Evolutionary conservation across 2,888 invertebrate genomes (phyloP).

Genomic region (Oegoconia quadripuncta): DNA sequence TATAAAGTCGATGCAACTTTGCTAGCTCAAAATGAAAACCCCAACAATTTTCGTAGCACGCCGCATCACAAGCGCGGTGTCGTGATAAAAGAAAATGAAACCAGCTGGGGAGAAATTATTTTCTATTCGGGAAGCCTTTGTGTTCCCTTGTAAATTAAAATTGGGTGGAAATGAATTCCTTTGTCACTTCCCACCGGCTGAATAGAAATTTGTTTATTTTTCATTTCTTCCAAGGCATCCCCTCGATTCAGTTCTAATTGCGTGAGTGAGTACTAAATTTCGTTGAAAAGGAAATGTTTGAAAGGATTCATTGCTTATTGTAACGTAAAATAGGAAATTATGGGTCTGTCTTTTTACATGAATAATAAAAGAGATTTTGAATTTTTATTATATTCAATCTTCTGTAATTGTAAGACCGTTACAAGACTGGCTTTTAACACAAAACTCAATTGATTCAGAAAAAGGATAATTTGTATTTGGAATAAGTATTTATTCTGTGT

Average conservation of each 20-base stretch:
- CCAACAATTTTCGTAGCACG: neutral
- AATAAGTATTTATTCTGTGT: no score
- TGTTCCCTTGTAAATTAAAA: conserved; percentile 37
- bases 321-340: no score
- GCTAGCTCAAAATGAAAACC: no score
- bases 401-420: no score
- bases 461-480: no score
- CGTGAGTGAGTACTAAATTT: neutral
- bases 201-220: conserved; percentile 14
- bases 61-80: neutral
- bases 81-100: conserved; percentile 24
- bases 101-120: conserved; percentile 27
- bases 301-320: no score
- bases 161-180: conserved; percentile 37
- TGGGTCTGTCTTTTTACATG: no score
- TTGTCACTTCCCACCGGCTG: conserved; percentile 15
- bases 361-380: no score
- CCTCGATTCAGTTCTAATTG: neutral
- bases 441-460: no score
- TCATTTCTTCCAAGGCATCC: neutral
- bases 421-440: no score
- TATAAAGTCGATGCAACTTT: no score
- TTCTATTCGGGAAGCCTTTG: conserved; percentile 31
- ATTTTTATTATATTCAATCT: no score
- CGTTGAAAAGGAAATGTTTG: neutral